Evolutionary conservation across 2,113 vertebrate genomes (phyloP).

Genomic region (Ceyx cyanopectus): DNA sequence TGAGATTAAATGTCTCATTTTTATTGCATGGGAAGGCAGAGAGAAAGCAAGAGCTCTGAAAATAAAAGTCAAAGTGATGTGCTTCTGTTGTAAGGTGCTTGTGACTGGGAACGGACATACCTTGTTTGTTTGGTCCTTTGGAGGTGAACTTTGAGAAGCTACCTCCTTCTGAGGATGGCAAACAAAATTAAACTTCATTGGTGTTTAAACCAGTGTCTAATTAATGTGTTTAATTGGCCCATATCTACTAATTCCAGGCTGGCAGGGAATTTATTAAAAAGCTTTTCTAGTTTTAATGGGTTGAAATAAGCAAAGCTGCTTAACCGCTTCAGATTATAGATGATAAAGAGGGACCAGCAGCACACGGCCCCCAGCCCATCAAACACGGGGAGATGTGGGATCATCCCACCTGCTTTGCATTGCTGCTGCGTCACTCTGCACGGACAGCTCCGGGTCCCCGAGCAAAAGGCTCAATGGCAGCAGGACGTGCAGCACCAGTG

Average conservation of each 20-base stretch:
- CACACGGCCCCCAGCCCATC: not conserved
- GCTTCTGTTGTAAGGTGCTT: not conserved
- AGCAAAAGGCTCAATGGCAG: not conserved
- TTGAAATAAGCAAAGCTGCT: slow-evolving; percentile 15
- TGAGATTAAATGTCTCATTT: slow-evolving; percentile 60
- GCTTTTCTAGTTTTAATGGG: slow-evolving; percentile 33
- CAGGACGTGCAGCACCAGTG: accelerated
- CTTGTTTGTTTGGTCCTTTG: not conserved
- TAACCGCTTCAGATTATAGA: not conserved
- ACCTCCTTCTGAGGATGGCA: not conserved
- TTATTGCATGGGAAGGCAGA: slow-evolving; percentile 43
- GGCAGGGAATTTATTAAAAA: not conserved
- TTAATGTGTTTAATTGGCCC: slow-evolving; percentile 4
- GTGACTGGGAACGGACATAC: accelerated
- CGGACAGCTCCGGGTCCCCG: not conserved
- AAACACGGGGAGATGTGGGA: not conserved
- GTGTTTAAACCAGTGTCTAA: slow-evolving; percentile 27
- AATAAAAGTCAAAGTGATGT: not conserved
- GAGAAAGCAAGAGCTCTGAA: slow-evolving; percentile 5
- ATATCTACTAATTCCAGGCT: slow-evolving; percentile 14
- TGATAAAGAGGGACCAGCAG: not conserved
- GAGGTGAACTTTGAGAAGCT: slow-evolving; percentile 30
- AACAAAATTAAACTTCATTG: slow-evolving; percentile 26
- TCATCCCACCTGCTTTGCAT: not conserved
- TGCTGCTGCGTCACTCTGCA: accelerated